These are phyloP conservation scores for Chamaea fasciata DNA, from an alignment of 2,113 vertebrate species.

Conservation along the genomic window DNA sequence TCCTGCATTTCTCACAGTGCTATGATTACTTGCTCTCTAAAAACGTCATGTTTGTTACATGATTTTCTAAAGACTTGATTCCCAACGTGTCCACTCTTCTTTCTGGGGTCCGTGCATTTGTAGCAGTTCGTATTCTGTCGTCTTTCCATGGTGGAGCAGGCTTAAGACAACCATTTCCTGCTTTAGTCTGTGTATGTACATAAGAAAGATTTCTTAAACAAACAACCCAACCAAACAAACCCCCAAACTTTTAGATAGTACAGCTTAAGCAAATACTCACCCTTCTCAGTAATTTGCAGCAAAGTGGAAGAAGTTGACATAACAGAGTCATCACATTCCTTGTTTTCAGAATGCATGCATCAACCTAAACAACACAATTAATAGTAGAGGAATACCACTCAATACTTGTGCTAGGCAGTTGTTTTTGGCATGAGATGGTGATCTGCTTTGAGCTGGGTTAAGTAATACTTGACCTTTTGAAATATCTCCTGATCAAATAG, in stretches of 20 bases:
- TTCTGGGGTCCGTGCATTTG: conserved; percentile 72
- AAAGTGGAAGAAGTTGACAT: conserved; percentile 83
- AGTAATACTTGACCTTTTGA: neutral
- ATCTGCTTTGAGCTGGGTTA: neutral
- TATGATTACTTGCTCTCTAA: conserved; percentile 81
- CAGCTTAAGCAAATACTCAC: conserved; percentile 49
- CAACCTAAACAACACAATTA: conserved; percentile 75
- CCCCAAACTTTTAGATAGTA: neutral
- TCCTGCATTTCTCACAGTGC: conserved; percentile 30
- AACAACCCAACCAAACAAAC: neutral
- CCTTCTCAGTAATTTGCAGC: conserved; percentile 86
- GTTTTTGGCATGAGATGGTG: neutral
- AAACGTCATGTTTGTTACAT: conserved; percentile 80
- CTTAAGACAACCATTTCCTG: conserved; percentile 77
- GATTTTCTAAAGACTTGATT: conserved; percentile 81
- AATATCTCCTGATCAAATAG: neutral
- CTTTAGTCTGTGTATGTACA: conserved; percentile 70
- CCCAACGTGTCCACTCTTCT: conserved; percentile 76
- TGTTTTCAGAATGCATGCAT: conserved; percentile 86
- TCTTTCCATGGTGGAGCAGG: conserved; percentile 84
- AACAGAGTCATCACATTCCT: conserved; percentile 81
- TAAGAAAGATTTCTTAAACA: neutral
- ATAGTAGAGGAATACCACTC: neutral
- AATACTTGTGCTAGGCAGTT: neutral
- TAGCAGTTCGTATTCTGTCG: conserved; percentile 70